These are phyloP conservation scores for Drosophila neocordata DNA, from an alignment of 1,140 invertebrate genomes.

Conservation along the genomic window DNA sequence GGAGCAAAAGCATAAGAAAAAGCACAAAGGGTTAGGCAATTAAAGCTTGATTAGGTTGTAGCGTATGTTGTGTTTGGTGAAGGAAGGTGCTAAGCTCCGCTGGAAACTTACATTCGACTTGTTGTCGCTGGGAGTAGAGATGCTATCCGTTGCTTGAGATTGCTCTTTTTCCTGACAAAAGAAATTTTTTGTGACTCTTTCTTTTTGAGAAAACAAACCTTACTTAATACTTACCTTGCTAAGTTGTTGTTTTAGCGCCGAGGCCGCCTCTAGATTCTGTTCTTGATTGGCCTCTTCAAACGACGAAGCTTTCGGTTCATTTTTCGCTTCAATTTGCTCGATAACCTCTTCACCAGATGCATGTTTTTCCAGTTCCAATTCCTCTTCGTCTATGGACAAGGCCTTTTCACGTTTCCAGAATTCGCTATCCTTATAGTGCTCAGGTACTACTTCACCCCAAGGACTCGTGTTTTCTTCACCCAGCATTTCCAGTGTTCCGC, in stretches of 20 bases:
- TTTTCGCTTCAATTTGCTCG: slow-evolving; percentile 32
- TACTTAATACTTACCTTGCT: slow-evolving; percentile 55
- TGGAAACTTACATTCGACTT: slow-evolving; percentile 70
- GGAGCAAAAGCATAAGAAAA: slow-evolving; percentile 30
- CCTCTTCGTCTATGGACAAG: slow-evolving; percentile 78
- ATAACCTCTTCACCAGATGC: slow-evolving; percentile 45
- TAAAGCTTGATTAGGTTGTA: slow-evolving; percentile 30
- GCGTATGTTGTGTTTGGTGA: not conserved
- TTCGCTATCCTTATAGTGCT: slow-evolving; percentile 80
- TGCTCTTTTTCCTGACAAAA: slow-evolving; percentile 41
- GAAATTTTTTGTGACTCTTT: not conserved
- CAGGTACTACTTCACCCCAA: slow-evolving; percentile 75
- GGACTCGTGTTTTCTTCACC: slow-evolving; percentile 74
- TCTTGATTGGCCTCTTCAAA: slow-evolving; percentile 74
- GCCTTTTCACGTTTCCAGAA: slow-evolving; percentile 81
- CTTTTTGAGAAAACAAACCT: not conserved
- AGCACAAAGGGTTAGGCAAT: slow-evolving; percentile 55
- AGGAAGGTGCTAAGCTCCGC: not conserved
- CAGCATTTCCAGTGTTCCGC: slow-evolving; percentile 68
- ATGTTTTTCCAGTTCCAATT: slow-evolving; percentile 51
- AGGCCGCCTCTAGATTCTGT: slow-evolving; percentile 70
- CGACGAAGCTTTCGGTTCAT: slow-evolving; percentile 58
- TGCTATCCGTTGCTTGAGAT: slow-evolving; percentile 22
- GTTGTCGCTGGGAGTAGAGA: slow-evolving; percentile 50
- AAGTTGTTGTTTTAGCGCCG: slow-evolving; percentile 36